These are phyloP conservation scores for Trissoscelio sp. DNA, from an alignment of 2,888 invertebrate species.

Conservation along the genomic window DNA sequence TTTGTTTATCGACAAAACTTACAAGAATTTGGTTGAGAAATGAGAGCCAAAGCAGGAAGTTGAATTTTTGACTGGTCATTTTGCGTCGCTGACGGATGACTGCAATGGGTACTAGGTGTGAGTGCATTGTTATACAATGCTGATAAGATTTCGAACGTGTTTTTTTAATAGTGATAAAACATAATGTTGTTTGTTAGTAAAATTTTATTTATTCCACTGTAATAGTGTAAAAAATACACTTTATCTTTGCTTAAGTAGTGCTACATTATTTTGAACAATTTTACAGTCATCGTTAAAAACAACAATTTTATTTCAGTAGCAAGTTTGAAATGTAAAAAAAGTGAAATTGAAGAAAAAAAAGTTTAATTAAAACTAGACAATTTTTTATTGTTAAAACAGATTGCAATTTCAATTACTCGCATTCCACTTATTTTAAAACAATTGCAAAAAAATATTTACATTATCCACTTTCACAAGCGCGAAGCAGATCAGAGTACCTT, in stretches of 20 bases:
- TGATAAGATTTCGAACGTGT: slow-evolving; percentile 24
- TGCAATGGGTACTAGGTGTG: slow-evolving; percentile 5
- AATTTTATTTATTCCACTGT: neutral
- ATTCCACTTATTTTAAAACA: slow-evolving; percentile 5
- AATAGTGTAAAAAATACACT: neutral
- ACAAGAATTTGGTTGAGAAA: slow-evolving; percentile 32
- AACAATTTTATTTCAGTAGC: no score
- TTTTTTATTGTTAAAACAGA: no score
- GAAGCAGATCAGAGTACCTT: slow-evolving; percentile 42
- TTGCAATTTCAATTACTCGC: slow-evolving; percentile 1
- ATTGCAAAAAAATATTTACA: slow-evolving; percentile 37
- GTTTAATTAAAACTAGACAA: no score
- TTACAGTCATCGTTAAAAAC: no score
- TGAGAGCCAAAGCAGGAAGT: neutral
- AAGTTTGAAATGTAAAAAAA: no score
- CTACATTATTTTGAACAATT: no score
- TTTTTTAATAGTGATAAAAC: slow-evolving; percentile 29
- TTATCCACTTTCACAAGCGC: slow-evolving; percentile 53
- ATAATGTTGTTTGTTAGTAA: neutral
- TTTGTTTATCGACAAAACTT: slow-evolving; percentile 28
- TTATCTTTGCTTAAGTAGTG: neutral
- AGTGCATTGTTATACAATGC: slow-evolving; percentile 33
- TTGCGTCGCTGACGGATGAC: slow-evolving; percentile 16
- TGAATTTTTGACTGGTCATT: slow-evolving; percentile 29
- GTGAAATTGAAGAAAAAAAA: no score